Evolutionary conservation across 92 coral and sea anemone genomes (phyloP), one percentile per base, ranked within the genome.

Genomic region (Isaurus tuberculatus): DNA sequence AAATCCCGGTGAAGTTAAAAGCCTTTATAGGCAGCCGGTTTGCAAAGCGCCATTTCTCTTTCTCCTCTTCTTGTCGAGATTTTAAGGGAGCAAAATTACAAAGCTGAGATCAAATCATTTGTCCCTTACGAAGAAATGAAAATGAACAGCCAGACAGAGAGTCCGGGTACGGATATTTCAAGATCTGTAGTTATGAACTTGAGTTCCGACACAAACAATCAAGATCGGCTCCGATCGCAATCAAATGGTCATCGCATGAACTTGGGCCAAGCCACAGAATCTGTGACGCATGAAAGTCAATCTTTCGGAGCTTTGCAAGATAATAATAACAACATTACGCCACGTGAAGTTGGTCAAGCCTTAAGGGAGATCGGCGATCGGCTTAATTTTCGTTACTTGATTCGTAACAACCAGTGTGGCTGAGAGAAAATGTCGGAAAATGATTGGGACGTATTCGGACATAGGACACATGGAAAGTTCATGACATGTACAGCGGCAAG

Each of bases 341-440:
- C 98, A 72, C 94, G 92, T 70, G 94, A 89, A 71, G 84, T 94
- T 33, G 99, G 94, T 14, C 90, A 77, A 43, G 91, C 92, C 63
- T 79, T 97, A 64, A 86, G 91, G 65, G 83, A 84, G 1, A 84
- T 97, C 8, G 99, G 99, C 32, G 99, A 97, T 42, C 94, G 92
- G 48, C 88, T 93, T 16, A 89, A 89, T 58, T 51, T 65, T 43
- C 77, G 84, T 65, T 88, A 88, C 26, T 89, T 89, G 84, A 8
- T 89, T 25, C 60, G 92, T 7, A 88, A 89, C 80, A 89, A 75
- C 46, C 87, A 85, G 49, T 65, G 81, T 37, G 92, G 92, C 32
- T 89, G 77, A 74, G 42, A 28, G 61, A 27, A 16, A 22, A 60
- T 11, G 31, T 11, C 19, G 16, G 23, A 8, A 17, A 22, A 40